phyloP scores from a whole-genome alignment of 2,888 invertebrate species.

The Yponomeuta evonymella region DNA sequence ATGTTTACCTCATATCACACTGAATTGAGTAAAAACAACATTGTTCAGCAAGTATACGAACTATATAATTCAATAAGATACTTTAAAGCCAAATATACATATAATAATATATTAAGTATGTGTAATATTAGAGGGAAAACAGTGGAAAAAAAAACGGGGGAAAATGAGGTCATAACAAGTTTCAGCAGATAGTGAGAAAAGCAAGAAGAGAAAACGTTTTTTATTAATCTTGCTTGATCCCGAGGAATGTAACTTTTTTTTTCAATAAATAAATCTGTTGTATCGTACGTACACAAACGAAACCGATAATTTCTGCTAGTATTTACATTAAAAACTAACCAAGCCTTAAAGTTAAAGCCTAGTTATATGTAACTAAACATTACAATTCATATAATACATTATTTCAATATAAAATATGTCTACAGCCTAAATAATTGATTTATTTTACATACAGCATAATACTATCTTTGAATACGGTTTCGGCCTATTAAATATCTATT shows the following conservation, averaged over 20 bases:
- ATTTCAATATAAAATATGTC: constrained; percentile 33
- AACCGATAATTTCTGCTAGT: not conserved
- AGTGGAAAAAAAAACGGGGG: not conserved
- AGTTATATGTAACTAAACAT: constrained; percentile 23
- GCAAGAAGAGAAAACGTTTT: too few relatives aligned
- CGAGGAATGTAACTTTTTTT: not conserved
- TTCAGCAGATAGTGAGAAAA: too few relatives aligned
- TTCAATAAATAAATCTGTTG: not conserved
- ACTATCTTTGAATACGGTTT: constrained; percentile 63
- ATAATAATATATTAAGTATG: not conserved
- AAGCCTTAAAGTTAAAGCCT: constrained; percentile 18
- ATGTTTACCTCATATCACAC: not conserved
- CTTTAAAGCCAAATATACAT: constrained; percentile 9
- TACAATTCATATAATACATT: constrained; percentile 27
- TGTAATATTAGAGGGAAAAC: not conserved
- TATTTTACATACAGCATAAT: constrained; percentile 35
- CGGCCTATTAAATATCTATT: constrained; percentile 20
- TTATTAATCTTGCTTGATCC: too few relatives aligned
- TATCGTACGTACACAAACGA: not conserved
- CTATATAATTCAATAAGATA: constrained; percentile 12
- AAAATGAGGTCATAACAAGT: too few relatives aligned
- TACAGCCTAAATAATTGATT: constrained; percentile 1
- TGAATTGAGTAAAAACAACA: not conserved
- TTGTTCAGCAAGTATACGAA: not conserved
- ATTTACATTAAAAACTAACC: not conserved